These are phyloP conservation scores for Montipora foliosa DNA, from an alignment of 64 coral and sea anemone genomes.

Conservation along the genomic window DNA sequence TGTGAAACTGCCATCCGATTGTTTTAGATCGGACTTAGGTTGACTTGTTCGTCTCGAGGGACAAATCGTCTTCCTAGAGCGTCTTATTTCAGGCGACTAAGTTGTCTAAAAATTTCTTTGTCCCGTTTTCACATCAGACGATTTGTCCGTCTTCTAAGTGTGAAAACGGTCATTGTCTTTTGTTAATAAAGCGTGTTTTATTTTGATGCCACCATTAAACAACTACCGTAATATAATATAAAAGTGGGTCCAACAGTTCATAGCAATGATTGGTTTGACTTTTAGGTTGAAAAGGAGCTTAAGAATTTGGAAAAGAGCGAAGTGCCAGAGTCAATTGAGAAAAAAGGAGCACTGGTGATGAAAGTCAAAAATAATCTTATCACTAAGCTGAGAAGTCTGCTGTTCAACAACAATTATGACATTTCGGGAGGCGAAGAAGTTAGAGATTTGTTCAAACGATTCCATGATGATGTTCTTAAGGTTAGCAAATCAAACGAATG, in stretches of 20 bases:
- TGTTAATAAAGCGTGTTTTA: no score
- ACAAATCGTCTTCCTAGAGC: no score
- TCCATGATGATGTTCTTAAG: slow-evolving; percentile 33
- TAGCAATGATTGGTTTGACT: not conserved
- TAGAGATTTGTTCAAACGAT: slow-evolving; percentile 37
- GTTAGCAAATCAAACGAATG: not conserved
- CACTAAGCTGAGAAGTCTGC: slow-evolving; percentile 34
- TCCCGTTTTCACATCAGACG: no score
- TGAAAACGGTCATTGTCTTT: no score
- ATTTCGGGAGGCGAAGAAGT: slow-evolving; percentile 70
- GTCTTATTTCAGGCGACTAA: no score
- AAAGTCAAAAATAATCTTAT: slow-evolving; percentile 71
- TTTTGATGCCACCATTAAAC: no score
- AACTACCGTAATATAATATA: no score
- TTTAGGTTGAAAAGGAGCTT: slow-evolving; percentile 64
- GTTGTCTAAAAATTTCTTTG: no score
- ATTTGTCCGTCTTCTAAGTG: no score
- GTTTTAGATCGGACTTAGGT: no score
- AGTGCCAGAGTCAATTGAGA: slow-evolving; percentile 59
- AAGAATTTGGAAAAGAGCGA: slow-evolving; percentile 40
- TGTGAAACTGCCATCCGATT: no score
- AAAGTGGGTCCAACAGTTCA: not conserved
- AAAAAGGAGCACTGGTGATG: slow-evolving; percentile 63
- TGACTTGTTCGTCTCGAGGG: no score
- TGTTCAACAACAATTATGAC: slow-evolving; percentile 78